Base-by-base conservation (phyloP, 2,888 invertebrate genomes). In the Diadegma fenestrale region DNA sequence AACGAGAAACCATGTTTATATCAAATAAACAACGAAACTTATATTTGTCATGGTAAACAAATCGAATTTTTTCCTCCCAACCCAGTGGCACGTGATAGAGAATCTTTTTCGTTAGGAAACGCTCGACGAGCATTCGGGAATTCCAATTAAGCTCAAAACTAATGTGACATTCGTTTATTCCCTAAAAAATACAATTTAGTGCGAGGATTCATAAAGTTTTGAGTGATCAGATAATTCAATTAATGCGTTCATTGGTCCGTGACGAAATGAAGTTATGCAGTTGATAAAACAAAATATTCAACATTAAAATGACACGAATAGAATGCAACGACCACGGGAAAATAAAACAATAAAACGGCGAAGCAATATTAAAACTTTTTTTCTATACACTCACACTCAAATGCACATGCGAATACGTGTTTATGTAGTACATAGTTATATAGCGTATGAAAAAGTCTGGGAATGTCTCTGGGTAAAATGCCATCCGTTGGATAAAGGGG, bases 401-500 rank as follows among this genome's bases (percentile, higher is more conserved):
- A 43, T 66, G 22, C 14, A 12, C 41, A 1, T 5, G 10, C 26
- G 26, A 14, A 58, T 26, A 58, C 6, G 14, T 58, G 26, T 58
- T 58, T 58, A 26, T 26, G 26, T 26, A 26, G 26, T 26, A 14
- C 61, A 14, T 41, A 51, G 37, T 17, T 69, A 22, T 77, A 26
- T 61, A 26, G 43, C 37, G 14, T 30, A 48, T n/a, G 33, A 22
- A 63, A 63, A 19, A 22, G 54, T 51, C 22, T 45, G 51, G 22
- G 63, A 71, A 78, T 82, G 41, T 68, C 78, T 63, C 22, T 33
- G 41, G 66, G 45, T 64, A 64, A 37, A 77, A 72, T 51, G 69
- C 54, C 66, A 61, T 68, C 63, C 51, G 43, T 43, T 71, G 82
- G 71, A 82, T 82, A 48, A 76, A 33, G 58, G 26, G 76, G 58